Base-by-base conservation (phyloP, 2,113 vertebrate genomes). In the Numenius arquata region DNA sequence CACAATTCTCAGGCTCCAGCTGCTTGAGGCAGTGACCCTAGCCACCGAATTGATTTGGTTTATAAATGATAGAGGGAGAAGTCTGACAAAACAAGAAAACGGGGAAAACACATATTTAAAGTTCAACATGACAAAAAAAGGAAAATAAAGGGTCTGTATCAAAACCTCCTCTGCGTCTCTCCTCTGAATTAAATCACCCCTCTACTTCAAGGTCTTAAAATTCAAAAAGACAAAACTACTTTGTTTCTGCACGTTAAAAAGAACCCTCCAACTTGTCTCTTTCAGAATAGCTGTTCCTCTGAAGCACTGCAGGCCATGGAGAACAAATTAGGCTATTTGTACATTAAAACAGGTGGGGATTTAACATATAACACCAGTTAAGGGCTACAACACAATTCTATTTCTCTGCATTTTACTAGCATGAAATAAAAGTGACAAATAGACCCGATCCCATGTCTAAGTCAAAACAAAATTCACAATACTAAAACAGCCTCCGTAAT, bases 401-500 rank as follows among this genome's bases (percentile, higher is more conserved):
- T 6, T 40, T 52, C 71, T 19, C 13, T 0, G 2, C 3, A 9
- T n/a, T 90, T 52, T 58, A 63, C 45, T 16, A 53, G n/a, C 43
- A 17, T 3, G 12, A 85, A 63, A 77, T 16, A 67, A 36, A 79
- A 81, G 34, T 15, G 29, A 71, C 53, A 61, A 93, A 52, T 2
- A 66, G 47, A 65, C n/a, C 38, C 15, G 4, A 55, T 6, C 59
- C 79, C 45, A 8, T 32, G 34, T 80, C 95, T 56, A 73, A 72
- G 84, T 45, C 43, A 75, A 84, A 93, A 84, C 59, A 95, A 94
- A 94, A 86, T 22, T 43, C 91, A 58, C 41, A 45, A 40, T 4
- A 67, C 23, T 73, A 62, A 73, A 70, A 34, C 76, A 85, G 62
- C 45, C 61, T 71, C 67, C 1, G 1, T 80, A 88, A 87, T 93